Base-by-base conservation (phyloP, 2,113 vertebrate genomes). In the Heterocephalus glaber region DNA sequence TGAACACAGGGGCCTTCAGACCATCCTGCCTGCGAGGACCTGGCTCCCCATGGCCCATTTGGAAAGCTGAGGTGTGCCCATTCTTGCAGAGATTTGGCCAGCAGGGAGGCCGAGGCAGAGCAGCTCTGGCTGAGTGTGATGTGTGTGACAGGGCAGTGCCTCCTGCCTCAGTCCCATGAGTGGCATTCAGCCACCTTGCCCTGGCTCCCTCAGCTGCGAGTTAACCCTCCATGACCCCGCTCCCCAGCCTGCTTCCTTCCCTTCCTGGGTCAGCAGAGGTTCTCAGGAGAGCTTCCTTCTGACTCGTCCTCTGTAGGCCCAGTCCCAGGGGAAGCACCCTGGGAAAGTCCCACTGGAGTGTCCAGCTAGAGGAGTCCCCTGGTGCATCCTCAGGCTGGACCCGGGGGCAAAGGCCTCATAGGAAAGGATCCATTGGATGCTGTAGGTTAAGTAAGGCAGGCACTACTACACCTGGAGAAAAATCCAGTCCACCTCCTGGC, bases 61-160 rank as follows among this genome's bases (percentile, higher is more conserved):
- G 49, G 68, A 95, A 83, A 93, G 86, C 86, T 26, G 93, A 90
- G 76, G 47, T 94, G 87, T 79, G 58, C 90, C 87, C 47, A 96
- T 79, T 89, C 93, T 86, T 89, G 92, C 68, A 92, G 82, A 33
- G 26, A 60, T 89, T 92, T 90, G 97, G 79, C 77, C 0, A n/a
- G 89, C 16, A 26, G 44, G 72, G 92, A 74, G 92, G 76, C 90
- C 61, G 82, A 68, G 88, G 86, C 94, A 70, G 61, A 56, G 87
- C 90, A 35, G 28, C 89, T 11, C 74, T 12, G 82, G 85, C 86
- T 49, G 82, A 76, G 60, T 44, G 81, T 65, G 87, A 44, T 28
- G 11, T 65, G 56, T 20, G 56, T 28, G 0, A 17, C 22, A 49
- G 89, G 86, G 33, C 54, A 54, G 58, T 54, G 33, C 90, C 26